phyloP scores from a whole-genome alignment of 2,888 invertebrate species.

The Spisula subtruncata region DNA sequence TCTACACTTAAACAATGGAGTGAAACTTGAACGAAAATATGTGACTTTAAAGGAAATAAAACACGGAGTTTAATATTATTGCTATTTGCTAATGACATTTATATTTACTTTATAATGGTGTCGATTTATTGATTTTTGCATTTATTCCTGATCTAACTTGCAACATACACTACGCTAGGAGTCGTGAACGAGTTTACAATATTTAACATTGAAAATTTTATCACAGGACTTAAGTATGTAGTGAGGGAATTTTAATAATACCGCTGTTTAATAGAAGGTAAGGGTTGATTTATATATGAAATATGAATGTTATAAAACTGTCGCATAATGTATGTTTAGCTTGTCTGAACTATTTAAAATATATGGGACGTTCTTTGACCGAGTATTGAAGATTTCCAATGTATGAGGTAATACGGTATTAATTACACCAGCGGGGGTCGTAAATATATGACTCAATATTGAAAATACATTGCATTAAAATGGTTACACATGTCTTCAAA shows the following conservation, averaged over 20 bases:
- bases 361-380: too few relatives aligned
- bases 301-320: neutral
- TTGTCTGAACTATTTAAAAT: too few relatives aligned
- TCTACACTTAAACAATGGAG: neutral
- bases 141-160: slow-evolving; percentile 51
- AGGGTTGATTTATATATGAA: neutral
- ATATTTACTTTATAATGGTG: slow-evolving; percentile 36
- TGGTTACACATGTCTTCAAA: too few relatives aligned
- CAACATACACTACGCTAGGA: slow-evolving; percentile 30
- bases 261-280: neutral
- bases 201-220: slow-evolving; percentile 9
- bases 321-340: too few relatives aligned
- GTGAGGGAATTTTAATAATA: slow-evolving; percentile 7
- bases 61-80: neutral
- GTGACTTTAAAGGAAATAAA: slow-evolving; percentile 1
- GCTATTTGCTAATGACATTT: slow-evolving; percentile 3
- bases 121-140: slow-evolving; percentile 50
- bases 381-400: too few relatives aligned
- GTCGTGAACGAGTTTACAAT: neutral
- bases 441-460: too few relatives aligned
- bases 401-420: too few relatives aligned
- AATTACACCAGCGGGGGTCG: too few relatives aligned
- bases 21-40: slow-evolving; percentile 6
- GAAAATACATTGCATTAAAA: too few relatives aligned
- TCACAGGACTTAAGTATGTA: slow-evolving; percentile 7